Percentiles rank a stretch among this genome's conserved stretches.
Evolutionary conservation across 2,888 invertebrate species (phyloP).

Genomic region (Amphipoea oculea): DNA sequence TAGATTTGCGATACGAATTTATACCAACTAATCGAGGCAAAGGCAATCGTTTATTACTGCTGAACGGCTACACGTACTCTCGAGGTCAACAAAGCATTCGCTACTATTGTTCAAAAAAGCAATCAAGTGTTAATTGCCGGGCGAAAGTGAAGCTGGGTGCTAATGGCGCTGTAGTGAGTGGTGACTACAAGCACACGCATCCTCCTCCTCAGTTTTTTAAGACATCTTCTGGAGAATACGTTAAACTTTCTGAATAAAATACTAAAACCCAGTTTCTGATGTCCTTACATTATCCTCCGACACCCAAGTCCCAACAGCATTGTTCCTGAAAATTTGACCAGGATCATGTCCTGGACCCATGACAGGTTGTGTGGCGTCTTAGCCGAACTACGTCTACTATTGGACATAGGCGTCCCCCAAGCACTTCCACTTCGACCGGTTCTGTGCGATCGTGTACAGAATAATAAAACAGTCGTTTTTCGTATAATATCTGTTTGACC

Average conservation of each 20-base stretch:
- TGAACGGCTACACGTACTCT: conserved; percentile 62
- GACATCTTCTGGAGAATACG: not conserved
- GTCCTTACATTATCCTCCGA: conserved; percentile 9
- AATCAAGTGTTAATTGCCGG: conserved; percentile 39
- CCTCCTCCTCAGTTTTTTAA: conserved; percentile 9
- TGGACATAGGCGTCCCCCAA: too few species aligned
- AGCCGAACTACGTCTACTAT: too few species aligned
- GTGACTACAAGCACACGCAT: conserved; percentile 13
- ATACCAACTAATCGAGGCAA: conserved; percentile 48
- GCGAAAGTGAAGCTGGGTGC: conserved; percentile 49
- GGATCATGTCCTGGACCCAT: not conserved
- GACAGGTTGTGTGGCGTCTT: not conserved
- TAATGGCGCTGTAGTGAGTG: conserved; percentile 7
- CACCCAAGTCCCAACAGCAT: not conserved
- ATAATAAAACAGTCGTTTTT: too few species aligned
- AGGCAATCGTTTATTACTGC: conserved; percentile 58
- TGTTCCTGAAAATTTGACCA: not conserved
- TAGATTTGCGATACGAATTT: conserved; percentile 49
- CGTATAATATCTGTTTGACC: too few species aligned
- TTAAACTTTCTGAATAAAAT: conserved; percentile 10
- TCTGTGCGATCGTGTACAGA: too few species aligned
- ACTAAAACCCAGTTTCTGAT: not conserved
- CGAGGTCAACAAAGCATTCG: conserved; percentile 38
- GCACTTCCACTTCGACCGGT: too few species aligned
- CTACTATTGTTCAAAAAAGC: conserved; percentile 62